Conservation (phyloP, 2,888 invertebrate species). For the Beris chalybata region DNA sequence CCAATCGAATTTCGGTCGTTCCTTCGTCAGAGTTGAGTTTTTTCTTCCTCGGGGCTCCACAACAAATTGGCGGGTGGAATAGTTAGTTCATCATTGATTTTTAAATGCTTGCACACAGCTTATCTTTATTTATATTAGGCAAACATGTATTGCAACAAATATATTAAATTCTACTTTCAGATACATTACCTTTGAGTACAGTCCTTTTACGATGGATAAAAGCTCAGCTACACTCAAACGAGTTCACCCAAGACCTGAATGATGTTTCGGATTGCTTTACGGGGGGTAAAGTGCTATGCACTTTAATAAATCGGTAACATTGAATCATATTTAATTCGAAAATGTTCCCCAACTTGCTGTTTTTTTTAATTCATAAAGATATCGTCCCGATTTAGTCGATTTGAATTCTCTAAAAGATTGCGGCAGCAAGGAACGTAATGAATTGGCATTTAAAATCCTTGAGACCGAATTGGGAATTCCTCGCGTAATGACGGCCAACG, state of each 20-base stretch:
- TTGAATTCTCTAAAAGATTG: constrained; percentile 66
- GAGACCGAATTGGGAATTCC: constrained; percentile 79
- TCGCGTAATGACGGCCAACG: constrained; percentile 74
- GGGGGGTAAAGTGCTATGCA: constrained; percentile 54
- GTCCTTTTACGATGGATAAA: constrained; percentile 54
- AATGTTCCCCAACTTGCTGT: constrained; percentile 7
- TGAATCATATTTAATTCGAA: background rate
- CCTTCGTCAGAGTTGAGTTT: too few species aligned
- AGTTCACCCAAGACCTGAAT: constrained; percentile 50
- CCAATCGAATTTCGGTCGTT: too few species aligned
- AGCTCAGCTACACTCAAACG: constrained; percentile 51
- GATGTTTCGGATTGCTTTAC: constrained; percentile 55
- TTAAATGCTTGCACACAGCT: too few species aligned
- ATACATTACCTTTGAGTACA: constrained; percentile 52
- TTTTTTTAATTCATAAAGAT: constrained; percentile 60
- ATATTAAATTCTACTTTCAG: constrained; percentile 38
- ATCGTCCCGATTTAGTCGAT: constrained; percentile 88
- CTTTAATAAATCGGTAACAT: constrained; percentile 53
- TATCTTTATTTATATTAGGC: too few species aligned
- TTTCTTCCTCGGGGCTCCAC: too few species aligned
- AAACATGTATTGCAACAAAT: too few species aligned
- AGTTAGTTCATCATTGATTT: too few species aligned
- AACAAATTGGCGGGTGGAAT: too few species aligned
- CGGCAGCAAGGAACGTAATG: constrained; percentile 70
- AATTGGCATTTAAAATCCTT: constrained; percentile 82